These are phyloP conservation scores for Seira ritae DNA, from an alignment of 2,888 invertebrate genomes.

Conservation along the genomic window DNA sequence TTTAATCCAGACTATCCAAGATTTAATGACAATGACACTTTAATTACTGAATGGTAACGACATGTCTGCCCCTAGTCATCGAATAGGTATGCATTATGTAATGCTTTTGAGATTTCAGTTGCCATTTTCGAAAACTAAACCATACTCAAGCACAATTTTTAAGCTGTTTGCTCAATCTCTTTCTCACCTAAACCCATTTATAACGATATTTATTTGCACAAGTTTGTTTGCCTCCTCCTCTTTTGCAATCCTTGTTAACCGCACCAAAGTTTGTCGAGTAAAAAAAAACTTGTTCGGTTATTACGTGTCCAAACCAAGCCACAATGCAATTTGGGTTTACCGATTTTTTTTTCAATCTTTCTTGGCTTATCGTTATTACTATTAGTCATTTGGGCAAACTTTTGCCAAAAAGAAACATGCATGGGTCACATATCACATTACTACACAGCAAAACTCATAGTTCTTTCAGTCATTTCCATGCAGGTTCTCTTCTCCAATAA, in stretches of 20 bases:
- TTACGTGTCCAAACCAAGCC: neutral
- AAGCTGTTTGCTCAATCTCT: neutral
- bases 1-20: neutral
- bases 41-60: no score
- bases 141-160: no score
- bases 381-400: no score
- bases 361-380: no score
- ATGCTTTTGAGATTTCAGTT: neutral
- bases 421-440: no score
- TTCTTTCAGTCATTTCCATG: no score
- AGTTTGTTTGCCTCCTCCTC: neutral
- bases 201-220: neutral
- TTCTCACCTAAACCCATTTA: slow-evolving; percentile 21
- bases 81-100: no score
- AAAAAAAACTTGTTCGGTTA: neutral
- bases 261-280: slow-evolving; percentile 2
- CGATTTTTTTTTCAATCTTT: slow-evolving; percentile 3
- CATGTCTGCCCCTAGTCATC: no score
- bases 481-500: no score
- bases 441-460: no score
- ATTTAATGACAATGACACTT: no score
- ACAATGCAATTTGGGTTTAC: slow-evolving; percentile 18
- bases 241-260: neutral
- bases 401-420: no score
- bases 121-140: neutral